Percentiles rank a stretch among this genome's conserved stretches.
phyloP scores from a whole-genome alignment of 1,140 invertebrate species.

The Sycophila sp. region DNA sequence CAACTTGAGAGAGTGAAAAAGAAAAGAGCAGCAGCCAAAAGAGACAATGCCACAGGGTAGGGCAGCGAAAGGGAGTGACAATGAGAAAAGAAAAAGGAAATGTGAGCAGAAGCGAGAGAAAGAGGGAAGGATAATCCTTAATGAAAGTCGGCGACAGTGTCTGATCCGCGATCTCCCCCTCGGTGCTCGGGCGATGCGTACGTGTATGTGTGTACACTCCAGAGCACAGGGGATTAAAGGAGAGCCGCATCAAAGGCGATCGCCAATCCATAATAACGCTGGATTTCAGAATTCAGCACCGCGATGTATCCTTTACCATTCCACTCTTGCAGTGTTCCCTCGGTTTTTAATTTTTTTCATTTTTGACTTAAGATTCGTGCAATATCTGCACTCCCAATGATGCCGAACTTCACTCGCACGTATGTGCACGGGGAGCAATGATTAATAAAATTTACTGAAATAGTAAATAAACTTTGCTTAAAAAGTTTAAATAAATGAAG shows the following conservation, averaged over 20 bases:
- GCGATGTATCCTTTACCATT: too few species aligned
- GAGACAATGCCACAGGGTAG: not conserved
- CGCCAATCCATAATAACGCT: constrained; percentile 44
- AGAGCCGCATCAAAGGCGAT: constrained; percentile 48
- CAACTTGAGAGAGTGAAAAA: constrained; percentile 5
- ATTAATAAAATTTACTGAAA: too few species aligned
- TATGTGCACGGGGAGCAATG: too few species aligned
- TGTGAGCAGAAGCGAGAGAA: constrained; percentile 23
- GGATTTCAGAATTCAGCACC: not conserved
- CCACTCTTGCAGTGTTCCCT: too few species aligned
- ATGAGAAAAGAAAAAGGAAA: not conserved
- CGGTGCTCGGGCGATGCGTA: too few species aligned
- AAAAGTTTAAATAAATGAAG: too few species aligned
- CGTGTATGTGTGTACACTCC: constrained; percentile 38
- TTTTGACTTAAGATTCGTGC: too few species aligned
- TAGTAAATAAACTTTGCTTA: too few species aligned
- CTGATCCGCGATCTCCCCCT: constrained; percentile 47
- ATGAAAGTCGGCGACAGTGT: constrained; percentile 50
- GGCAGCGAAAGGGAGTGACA: not conserved
- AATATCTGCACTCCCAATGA: too few species aligned
- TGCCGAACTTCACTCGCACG: too few species aligned
- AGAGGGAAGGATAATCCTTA: constrained; percentile 49
- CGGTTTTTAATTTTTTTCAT: too few species aligned
- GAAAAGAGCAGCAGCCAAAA: constrained; percentile 4
- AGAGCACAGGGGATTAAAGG: constrained; percentile 43